These are phyloP conservation scores for Acrobasis consociella DNA, from an alignment of 2,888 invertebrate species.

Conservation along the genomic window DNA sequence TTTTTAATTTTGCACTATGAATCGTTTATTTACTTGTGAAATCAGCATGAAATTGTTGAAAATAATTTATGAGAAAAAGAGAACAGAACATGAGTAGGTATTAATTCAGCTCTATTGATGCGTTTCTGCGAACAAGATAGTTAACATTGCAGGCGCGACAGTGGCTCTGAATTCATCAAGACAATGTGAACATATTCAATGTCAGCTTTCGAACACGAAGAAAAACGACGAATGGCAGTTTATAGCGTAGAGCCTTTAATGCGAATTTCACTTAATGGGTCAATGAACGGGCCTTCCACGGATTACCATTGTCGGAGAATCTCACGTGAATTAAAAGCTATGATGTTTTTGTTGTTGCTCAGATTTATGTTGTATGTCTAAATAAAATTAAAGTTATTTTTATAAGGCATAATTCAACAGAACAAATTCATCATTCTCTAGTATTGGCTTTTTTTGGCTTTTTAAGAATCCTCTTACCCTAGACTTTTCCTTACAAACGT, in stretches of 20 bases:
- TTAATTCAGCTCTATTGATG: constrained; percentile 65
- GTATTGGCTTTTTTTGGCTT: no score
- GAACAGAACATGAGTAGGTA: constrained; percentile 60
- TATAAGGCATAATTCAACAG: no score
- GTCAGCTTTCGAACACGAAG: constrained; percentile 64
- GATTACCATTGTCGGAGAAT: constrained; percentile 8
- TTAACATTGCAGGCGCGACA: constrained; percentile 12
- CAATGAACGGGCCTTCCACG: constrained; percentile 38
- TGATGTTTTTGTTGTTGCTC: neutral
- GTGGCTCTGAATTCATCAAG: constrained; percentile 53
- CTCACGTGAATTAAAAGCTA: neutral
- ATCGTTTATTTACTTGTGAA: no score
- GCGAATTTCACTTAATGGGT: constrained; percentile 56
- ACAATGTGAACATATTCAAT: constrained; percentile 55
- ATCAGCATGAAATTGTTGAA: no score
- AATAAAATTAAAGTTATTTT: neutral
- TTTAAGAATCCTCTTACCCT: no score
- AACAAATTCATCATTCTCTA: no score
- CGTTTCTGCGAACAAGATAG: constrained; percentile 60
- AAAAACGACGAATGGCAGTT: constrained; percentile 56
- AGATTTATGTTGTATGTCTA: neutral
- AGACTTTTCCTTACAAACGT: no score
- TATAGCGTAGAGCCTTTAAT: constrained; percentile 47
- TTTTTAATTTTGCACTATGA: no score
- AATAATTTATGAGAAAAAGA: constrained; percentile 30